phyloP scores from a whole-genome alignment of 2,888 invertebrate genomes.

The Eremobia ochroleuca region DNA sequence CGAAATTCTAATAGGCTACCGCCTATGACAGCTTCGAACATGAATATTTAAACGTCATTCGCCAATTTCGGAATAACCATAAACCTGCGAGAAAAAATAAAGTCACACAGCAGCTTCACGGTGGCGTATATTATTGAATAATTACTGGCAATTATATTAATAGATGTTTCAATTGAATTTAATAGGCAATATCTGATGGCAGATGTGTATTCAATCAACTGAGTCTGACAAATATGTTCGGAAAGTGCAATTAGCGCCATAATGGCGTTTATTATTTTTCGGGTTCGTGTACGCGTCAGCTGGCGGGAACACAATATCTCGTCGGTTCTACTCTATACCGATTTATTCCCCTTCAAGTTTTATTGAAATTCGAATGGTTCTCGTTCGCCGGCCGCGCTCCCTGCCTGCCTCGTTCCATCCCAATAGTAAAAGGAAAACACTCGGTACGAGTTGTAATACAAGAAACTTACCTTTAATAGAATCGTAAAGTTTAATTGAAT shows the following conservation, averaged over 20 bases:
- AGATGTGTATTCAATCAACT: constrained; percentile 68
- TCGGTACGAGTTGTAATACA: constrained; percentile 59
- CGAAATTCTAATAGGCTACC: constrained; percentile 26
- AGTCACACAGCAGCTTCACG: constrained; percentile 26
- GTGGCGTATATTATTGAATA: constrained; percentile 64
- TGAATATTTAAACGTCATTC: constrained; percentile 47
- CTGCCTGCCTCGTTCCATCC: constrained; percentile 65
- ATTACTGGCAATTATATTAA: constrained; percentile 65
- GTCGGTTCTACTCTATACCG: constrained; percentile 70
- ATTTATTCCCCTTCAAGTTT: constrained; percentile 86
- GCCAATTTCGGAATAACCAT: constrained; percentile 40
- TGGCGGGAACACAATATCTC: constrained; percentile 78
- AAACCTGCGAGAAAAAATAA: constrained; percentile 29
- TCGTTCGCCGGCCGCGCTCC: constrained; percentile 64
- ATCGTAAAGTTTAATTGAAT: constrained; percentile 64
- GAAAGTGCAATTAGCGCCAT: constrained; percentile 67
- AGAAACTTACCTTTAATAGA: constrained; percentile 51
- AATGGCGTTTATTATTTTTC: constrained; percentile 71
- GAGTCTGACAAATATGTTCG: constrained; percentile 62
- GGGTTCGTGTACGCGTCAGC: constrained; percentile 73
- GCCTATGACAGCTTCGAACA: constrained; percentile 19
- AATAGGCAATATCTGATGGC: constrained; percentile 69
- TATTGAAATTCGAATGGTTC: constrained; percentile 85
- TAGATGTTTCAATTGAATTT: constrained; percentile 68
- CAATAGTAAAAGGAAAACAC: constrained; percentile 72